Evolutionary conservation across 2,888 invertebrate species (phyloP), one percentile per base, ranked within the genome.

Genomic region (Oxyscelio sp.): DNA sequence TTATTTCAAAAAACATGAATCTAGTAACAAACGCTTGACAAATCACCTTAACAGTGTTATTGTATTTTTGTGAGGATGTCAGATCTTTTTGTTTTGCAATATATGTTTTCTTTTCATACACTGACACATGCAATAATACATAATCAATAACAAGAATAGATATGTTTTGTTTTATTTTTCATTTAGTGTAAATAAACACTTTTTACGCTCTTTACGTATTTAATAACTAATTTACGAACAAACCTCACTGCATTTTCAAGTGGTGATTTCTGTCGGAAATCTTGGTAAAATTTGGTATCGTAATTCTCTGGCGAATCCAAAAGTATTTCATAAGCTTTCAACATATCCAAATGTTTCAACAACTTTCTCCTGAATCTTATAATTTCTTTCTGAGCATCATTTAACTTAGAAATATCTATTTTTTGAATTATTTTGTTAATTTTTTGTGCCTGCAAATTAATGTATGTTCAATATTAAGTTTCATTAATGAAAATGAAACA

Each of bases 301-400:
- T 96, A 97, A 8, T 95, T 95, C 0, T 95, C 95, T 79, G 89
- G 83, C 4, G 87, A 75, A 58, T 89, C 89, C 38, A 94, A 85
- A 85, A 94, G 91, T 89, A 96, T 96, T 95, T 96, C 96, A 90
- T 97, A 97, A 0, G 97, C 95, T 81, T 95, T 94, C n/a, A 97
- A 95, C 84, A 97, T 95, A 91, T 97, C 96, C 87, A 96, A 94
- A 91, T 96, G 97, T 91, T 96, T 95, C 40, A 97, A 93, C 92
- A 97, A 95, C 81, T 96, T 96, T 89, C 95, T 95, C 21, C 97
- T 94, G 70, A 96, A 96, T 6, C 95, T 95, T 73, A 97, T 95
- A 89, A 97, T 93, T 88, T 97, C 96, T 89, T 96, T 96, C 85
- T 97, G 96, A 88, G 96, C 96, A 65, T 96, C 94, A 52, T 95